Base-by-base conservation (phyloP, 2,888 invertebrate genomes). In the Leptopilina myrica region DNA sequence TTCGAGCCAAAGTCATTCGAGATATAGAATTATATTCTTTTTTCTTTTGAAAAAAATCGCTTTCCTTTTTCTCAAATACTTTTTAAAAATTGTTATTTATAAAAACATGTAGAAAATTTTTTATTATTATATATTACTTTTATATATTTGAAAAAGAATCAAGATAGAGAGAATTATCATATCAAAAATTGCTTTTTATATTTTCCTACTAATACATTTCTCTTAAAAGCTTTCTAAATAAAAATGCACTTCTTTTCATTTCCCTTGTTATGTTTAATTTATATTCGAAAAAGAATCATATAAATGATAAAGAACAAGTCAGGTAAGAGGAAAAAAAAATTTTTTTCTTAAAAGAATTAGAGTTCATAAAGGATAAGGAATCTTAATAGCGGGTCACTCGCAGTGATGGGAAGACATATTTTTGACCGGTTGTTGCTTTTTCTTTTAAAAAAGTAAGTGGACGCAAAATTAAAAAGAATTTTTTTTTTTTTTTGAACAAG, bases 1-100 rank as follows among this genome's bases (percentile, higher is more conserved):
- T 84, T 80, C 84, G 84, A 85, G 87, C 43, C 33, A 33, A 33
- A 88, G 87, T 86, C 87, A 86, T 83, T 80, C 82, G 84, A 88
- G 83, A 88, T 87, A 88, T 88, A 85, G 86, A 87, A 87, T 87
- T 86, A 87, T 87, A 49, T 49, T 11, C 12, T 49, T 49, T 33
- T 33, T 33, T 33, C 33, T 33, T 33, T 33, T 5, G 33, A 33
- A 33, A 33, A 33, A 33, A 33, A 5, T 33, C 33, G 33, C 33
- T 33, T 33, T 33, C 33, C 33, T 33, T 33, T 33, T 33, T 33
- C 33, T 33, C 33, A 33, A 33, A 33, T 33, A 33, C 33, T 33
- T 33, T 33, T 33, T 33, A 33, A 33, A 33, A 33, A 33, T 33
- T 4, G 4, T 33, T 4, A 33, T 33, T 33, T 33, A 2, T 33